Percentiles rank a stretch among this genome's conserved stretches.
phyloP scores from a whole-genome alignment of 2,113 vertebrate genomes.

The Paralichthys olivaceus region DNA sequence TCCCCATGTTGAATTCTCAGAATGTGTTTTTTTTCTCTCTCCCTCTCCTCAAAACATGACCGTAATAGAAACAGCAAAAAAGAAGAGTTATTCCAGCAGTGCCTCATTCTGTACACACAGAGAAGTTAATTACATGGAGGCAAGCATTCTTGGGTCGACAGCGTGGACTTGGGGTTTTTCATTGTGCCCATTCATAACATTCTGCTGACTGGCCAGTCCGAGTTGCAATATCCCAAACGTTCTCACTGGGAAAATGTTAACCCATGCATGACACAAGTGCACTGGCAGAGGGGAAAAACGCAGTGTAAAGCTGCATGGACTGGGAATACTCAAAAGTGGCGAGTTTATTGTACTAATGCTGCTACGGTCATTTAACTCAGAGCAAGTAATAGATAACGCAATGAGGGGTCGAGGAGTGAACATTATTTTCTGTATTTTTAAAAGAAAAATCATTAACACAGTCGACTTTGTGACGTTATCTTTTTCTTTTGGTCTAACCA shows the following conservation, averaged over 20 bases:
- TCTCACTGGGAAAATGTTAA: constrained; percentile 76
- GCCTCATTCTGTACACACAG: constrained; percentile 74
- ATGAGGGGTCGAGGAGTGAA: constrained; percentile 12
- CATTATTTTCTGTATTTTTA: not conserved
- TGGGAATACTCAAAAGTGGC: constrained; percentile 19
- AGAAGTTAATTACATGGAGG: constrained; percentile 82
- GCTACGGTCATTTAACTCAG: constrained; percentile 32
- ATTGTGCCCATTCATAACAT: constrained; percentile 82
- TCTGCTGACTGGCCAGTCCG: constrained; percentile 80
- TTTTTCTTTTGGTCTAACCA: constrained; percentile 25
- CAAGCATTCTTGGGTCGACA: constrained; percentile 78
- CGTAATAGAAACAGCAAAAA: constrained; percentile 77
- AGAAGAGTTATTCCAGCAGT: constrained; percentile 73
- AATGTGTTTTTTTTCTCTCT: constrained; percentile 39
- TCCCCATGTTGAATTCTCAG: constrained; percentile 62
- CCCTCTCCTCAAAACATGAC: constrained; percentile 62
- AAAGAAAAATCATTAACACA: not conserved
- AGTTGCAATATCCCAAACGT: constrained; percentile 70
- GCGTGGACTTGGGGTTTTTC: constrained; percentile 77
- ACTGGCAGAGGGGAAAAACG: constrained; percentile 20
- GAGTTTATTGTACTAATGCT: constrained; percentile 43
- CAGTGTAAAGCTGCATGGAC: constrained; percentile 19
- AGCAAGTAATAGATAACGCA: constrained; percentile 28
- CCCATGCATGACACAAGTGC: constrained; percentile 70
- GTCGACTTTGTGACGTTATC: constrained; percentile 15